phyloP scores from a whole-genome alignment of 2,113 vertebrate genomes.

The Pangasianodon hypophthalmus region DNA sequence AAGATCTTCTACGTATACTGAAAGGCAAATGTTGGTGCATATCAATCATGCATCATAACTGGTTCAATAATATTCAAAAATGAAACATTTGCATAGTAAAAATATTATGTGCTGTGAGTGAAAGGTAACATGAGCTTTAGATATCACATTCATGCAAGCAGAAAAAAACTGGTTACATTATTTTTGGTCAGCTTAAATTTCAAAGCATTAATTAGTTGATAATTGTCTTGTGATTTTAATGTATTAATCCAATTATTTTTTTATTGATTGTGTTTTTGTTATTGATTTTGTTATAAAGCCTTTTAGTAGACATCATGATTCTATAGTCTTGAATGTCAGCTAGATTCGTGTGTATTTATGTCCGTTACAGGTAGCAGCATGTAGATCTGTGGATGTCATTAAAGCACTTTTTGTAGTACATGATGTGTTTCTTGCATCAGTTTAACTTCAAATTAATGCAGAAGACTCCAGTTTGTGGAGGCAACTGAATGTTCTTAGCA shows the following conservation, averaged over 20 bases:
- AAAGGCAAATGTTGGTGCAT: not conserved
- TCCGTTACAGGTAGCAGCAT: not conserved
- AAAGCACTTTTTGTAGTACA: not conserved
- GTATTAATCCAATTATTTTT: not conserved
- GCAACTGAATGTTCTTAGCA: slow-evolving; percentile 48
- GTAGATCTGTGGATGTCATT: not conserved
- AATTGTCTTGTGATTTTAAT: not conserved
- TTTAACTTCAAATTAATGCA: not conserved
- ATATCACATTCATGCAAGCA: not conserved
- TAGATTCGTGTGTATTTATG: not conserved
- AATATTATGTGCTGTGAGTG: slow-evolving; percentile 1
- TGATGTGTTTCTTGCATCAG: not conserved
- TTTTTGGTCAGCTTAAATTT: not conserved
- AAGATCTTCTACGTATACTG: not conserved
- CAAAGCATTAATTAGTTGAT: not conserved
- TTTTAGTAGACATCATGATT: not conserved
- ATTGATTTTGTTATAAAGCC: not conserved
- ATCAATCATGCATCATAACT: not conserved
- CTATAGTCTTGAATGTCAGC: not conserved
- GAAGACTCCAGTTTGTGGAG: not conserved
- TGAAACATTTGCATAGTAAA: not conserved
- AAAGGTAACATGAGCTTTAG: not conserved
- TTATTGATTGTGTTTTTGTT: not conserved
- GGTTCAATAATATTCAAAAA: not conserved
- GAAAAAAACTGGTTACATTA: not conserved